These are phyloP conservation scores for Paguma larvata DNA, from an alignment of 2,797 vertebrate species.

Conservation along the genomic window DNA sequence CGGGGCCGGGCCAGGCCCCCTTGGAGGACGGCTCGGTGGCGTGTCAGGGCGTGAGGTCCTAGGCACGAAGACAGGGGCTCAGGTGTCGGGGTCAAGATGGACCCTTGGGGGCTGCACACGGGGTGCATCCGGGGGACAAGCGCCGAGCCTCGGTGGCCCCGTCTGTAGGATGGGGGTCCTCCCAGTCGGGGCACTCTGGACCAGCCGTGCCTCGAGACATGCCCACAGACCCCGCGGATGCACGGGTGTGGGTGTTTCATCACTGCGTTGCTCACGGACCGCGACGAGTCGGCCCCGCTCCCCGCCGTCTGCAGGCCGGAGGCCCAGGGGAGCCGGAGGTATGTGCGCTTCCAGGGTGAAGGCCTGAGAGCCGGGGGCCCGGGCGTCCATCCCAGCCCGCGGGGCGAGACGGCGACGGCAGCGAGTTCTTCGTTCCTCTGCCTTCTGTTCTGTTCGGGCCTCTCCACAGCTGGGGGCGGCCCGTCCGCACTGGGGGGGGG, in stretches of 20 bases:
- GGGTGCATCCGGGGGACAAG: neutral
- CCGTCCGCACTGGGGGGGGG: too few species aligned
- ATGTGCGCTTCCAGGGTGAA: neutral
- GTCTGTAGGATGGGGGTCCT: neutral
- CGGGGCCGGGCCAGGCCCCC: neutral
- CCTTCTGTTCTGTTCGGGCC: neutral
- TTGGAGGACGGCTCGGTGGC: fast-evolving
- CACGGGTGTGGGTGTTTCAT: neutral
- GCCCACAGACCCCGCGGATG: neutral
- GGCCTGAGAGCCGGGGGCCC: neutral
- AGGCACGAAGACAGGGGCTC: neutral
- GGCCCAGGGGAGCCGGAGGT: neutral
- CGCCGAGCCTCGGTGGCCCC: fast-evolving
- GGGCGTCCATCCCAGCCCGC: neutral
- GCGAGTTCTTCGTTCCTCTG: neutral
- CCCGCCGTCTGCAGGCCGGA: too few species aligned
- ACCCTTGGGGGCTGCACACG: too few species aligned
- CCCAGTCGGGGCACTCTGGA: neutral
- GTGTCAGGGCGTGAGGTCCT: neutral
- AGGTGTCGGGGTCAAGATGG: neutral
- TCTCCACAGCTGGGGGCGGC: fast-evolving
- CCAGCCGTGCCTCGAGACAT: fast-evolving
- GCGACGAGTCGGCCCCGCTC: neutral
- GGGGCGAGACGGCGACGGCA: neutral
- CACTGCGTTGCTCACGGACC: neutral